These are phyloP conservation scores for Cenopis cana DNA, from an alignment of 2,888 invertebrate species.

Conservation along the genomic window DNA sequence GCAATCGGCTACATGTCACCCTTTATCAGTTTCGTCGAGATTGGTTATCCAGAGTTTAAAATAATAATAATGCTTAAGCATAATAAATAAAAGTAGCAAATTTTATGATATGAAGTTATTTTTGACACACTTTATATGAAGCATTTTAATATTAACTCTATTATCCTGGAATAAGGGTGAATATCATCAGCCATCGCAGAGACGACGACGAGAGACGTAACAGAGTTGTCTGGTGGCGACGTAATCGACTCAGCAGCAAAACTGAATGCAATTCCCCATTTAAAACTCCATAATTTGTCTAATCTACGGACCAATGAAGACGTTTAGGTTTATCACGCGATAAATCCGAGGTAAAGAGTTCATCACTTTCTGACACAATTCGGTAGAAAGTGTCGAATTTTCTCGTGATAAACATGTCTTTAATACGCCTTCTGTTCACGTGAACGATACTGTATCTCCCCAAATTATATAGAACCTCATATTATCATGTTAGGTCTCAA, in stretches of 20 bases:
- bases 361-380: background rate
- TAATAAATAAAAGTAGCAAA: background rate
- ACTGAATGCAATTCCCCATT: background rate
- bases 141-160: background rate
- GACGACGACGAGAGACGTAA: too few species aligned
- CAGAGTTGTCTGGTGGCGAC: background rate
- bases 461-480: background rate
- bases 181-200: background rate
- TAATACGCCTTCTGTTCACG: background rate
- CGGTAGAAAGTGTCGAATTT: background rate
- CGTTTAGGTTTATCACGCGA: background rate
- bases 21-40: background rate
- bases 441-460: background rate
- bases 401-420: background rate
- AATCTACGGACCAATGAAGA: background rate
- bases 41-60: too few species aligned
- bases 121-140: background rate
- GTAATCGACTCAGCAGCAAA: background rate
- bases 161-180: background rate
- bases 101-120: too few species aligned
- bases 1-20: background rate
- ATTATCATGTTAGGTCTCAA: background rate
- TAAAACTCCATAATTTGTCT: background rate
- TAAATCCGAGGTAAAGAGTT: background rate
- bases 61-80: background rate